phyloP scores from a whole-genome alignment of 2,113 vertebrate species.

The Lamprologus tigripictilis region DNA sequence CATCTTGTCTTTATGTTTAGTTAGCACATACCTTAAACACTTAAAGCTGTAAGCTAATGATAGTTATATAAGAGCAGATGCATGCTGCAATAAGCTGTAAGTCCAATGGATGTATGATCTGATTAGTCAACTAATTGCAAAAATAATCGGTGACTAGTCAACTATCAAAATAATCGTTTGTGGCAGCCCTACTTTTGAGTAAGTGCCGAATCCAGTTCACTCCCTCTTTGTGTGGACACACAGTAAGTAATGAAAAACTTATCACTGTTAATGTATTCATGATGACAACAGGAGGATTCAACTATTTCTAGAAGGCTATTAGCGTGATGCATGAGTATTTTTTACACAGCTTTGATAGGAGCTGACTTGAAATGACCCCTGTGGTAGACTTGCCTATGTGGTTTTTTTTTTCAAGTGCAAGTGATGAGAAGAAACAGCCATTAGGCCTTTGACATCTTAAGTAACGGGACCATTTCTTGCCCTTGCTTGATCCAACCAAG shows the following conservation, averaged over 20 bases:
- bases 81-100: too few relatives aligned
- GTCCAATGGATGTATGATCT: background rate
- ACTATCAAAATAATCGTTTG: too few relatives aligned
- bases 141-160: background rate
- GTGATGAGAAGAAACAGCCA: background rate
- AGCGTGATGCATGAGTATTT: background rate
- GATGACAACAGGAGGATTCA: background rate
- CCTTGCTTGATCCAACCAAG: background rate
- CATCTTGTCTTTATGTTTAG: background rate
- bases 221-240: background rate
- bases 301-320: background rate
- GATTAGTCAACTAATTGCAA: background rate
- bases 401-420: background rate
- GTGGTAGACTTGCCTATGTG: background rate
- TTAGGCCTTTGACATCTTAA: constrained; percentile 7
- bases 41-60: background rate
- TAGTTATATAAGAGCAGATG: background rate
- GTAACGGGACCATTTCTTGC: background rate
- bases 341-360: background rate
- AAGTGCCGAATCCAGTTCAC: background rate
- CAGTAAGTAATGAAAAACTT: constrained; percentile 13
- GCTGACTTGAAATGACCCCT: background rate
- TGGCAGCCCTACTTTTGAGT: constrained; percentile 5
- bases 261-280: constrained; percentile 22
- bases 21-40: rapidly evolving